Percentiles rank a stretch among this genome's conserved stretches.
These are phyloP conservation scores for Cyclura pinguis DNA, from an alignment of 2,797 vertebrate genomes.

Conservation along the genomic window DNA sequence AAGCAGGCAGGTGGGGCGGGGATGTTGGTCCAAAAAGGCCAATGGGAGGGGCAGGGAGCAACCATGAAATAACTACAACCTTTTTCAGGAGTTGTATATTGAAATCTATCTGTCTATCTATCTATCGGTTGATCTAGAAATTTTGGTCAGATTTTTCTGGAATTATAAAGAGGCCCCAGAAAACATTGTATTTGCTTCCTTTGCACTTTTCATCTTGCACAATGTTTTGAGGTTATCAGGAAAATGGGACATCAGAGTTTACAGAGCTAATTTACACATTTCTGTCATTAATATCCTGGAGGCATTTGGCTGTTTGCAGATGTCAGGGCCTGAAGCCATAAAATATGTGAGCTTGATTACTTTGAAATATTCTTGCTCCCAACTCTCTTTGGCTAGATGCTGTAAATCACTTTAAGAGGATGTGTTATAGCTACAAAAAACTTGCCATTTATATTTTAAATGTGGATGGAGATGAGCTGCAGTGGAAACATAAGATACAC, in stretches of 20 bases:
- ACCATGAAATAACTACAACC: not conserved
- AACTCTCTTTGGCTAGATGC: slow-evolving; percentile 59
- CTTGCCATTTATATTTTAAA: slow-evolving; percentile 43
- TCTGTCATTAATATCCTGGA: slow-evolving; percentile 54
- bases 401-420: slow-evolving; percentile 66
- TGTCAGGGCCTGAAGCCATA: slow-evolving; percentile 64
- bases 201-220: not conserved
- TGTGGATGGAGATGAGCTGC: not conserved
- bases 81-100: not conserved
- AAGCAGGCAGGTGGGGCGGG: not conserved
- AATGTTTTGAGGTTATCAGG: slow-evolving; percentile 22
- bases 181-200: not conserved
- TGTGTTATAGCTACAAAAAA: slow-evolving; percentile 56
- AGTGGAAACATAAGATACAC: not conserved
- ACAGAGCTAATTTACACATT: slow-evolving; percentile 58
- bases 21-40: not conserved
- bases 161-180: not conserved
- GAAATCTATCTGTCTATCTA: too few relatives aligned
- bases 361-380: slow-evolving; percentile 59
- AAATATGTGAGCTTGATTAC: slow-evolving; percentile 65
- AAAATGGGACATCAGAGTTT: slow-evolving; percentile 39
- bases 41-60: not conserved
- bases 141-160: not conserved
- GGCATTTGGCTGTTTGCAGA: slow-evolving; percentile 59
- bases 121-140: not conserved